Evolutionary conservation across 2,113 vertebrate genomes (phyloP).

Genomic region (Silurus glanis): DNA sequence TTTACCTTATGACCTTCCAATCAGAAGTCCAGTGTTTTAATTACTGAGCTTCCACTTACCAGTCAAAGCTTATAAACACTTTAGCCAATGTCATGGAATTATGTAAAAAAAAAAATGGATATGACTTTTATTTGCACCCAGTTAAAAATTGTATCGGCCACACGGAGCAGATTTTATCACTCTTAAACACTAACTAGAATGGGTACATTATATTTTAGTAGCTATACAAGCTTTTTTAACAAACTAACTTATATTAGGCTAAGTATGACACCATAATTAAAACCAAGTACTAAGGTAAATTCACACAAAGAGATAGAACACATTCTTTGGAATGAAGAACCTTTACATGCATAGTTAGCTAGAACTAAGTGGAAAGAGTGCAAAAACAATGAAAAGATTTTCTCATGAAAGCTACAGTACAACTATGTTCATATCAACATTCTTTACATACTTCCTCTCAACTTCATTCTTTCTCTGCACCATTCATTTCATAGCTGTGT

Average conservation of each 20-base stretch:
- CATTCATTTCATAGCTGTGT: neutral
- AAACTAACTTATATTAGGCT: neutral
- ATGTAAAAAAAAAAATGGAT: no score
- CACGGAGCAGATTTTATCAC: neutral
- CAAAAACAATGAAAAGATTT: neutral
- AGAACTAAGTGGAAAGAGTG: neutral
- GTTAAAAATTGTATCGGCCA: neutral
- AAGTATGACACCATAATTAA: neutral
- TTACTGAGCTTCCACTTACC: no score
- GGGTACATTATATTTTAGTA: neutral
- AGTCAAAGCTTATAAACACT: no score
- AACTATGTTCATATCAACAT: neutral
- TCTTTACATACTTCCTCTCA: neutral
- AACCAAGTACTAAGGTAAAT: neutral
- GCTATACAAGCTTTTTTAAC: neutral
- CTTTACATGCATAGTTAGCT: neutral
- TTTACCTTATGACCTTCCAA: no score
- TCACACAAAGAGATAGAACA: neutral
- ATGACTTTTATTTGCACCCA: neutral
- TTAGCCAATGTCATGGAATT: no score
- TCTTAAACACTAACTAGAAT: neutral
- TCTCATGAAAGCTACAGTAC: neutral
- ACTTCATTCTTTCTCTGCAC: neutral
- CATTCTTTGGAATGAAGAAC: neutral
- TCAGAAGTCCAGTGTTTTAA: no score